phyloP scores from a whole-genome alignment of 1,140 invertebrate genomes.

The Lerema accius region DNA sequence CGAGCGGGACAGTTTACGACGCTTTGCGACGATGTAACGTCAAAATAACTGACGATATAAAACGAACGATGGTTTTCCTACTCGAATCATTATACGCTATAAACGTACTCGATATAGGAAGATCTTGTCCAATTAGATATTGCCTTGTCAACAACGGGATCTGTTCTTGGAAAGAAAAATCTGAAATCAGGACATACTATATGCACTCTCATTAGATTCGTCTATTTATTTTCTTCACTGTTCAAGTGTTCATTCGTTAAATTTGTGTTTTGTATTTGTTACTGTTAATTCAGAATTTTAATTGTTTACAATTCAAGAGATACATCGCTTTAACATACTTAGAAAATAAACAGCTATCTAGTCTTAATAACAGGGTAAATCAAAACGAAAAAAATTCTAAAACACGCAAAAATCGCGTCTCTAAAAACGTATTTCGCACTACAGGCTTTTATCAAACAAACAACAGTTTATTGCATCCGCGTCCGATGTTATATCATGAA shows the following conservation, averaged over 20 bases:
- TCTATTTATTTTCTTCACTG: background rate
- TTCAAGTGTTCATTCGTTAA: too few relatives aligned
- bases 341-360: too few relatives aligned
- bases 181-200: too few relatives aligned
- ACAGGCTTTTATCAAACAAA: background rate
- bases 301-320: too few relatives aligned
- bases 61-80: constrained; percentile 27
- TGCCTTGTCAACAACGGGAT: background rate
- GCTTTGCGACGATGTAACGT: constrained; percentile 11
- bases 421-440: background rate
- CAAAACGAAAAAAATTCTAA: too few relatives aligned
- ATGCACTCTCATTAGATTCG: too few relatives aligned
- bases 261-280: too few relatives aligned
- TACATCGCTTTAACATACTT: too few relatives aligned
- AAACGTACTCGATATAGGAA: background rate
- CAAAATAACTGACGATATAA: constrained; percentile 27
- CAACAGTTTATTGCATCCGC: constrained; percentile 12
- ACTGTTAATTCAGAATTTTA: too few relatives aligned
- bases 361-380: too few relatives aligned
- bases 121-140: constrained; percentile 4
- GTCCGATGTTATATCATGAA: constrained; percentile 2
- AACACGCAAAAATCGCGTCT: too few relatives aligned
- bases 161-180: background rate
- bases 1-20: constrained; percentile 11
- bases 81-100: constrained; percentile 20